Conservation (phyloP, 2,113 vertebrate species). For the Semicossyphus pulcher region DNA sequence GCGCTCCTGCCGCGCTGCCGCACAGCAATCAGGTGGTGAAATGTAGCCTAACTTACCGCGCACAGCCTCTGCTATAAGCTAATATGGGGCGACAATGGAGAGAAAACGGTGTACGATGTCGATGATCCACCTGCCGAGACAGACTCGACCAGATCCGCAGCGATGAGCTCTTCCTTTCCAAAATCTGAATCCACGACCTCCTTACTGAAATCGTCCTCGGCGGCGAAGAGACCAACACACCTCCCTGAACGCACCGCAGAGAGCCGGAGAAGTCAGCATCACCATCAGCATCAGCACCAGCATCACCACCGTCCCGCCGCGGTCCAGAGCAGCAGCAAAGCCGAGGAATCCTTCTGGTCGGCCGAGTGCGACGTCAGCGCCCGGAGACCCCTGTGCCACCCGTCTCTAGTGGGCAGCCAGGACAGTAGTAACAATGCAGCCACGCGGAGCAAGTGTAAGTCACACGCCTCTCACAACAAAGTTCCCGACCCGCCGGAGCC, state of each 20-base stretch:
- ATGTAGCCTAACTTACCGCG: slow-evolving; percentile 56
- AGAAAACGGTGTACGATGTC: slow-evolving; percentile 22
- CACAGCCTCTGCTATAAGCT: slow-evolving; percentile 29
- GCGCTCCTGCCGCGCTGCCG: slow-evolving; percentile 55
- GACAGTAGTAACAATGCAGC: slow-evolving; percentile 74
- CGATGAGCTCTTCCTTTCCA: slow-evolving; percentile 91
- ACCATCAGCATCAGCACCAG: slow-evolving; percentile 75
- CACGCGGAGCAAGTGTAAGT: slow-evolving; percentile 71
- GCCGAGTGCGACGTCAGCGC: slow-evolving; percentile 89
- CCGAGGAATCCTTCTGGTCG: slow-evolving; percentile 78
- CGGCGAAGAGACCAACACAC: slow-evolving; percentile 70
- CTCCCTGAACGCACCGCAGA: slow-evolving; percentile 63
- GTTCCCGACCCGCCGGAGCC: slow-evolving; percentile 62
- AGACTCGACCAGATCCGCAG: slow-evolving; percentile 50
- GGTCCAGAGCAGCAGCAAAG: slow-evolving; percentile 57
- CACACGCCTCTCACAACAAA: slow-evolving; percentile 61
- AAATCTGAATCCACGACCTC: slow-evolving; percentile 93
- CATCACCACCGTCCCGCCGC: slow-evolving; percentile 73
- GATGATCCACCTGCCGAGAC: slow-evolving; percentile 27
- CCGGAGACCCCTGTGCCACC: slow-evolving; percentile 93
- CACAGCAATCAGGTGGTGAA: slow-evolving; percentile 69
- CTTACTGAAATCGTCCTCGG: slow-evolving; percentile 84
- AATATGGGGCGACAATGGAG: slow-evolving; percentile 36
- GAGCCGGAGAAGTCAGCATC: slow-evolving; percentile 71
- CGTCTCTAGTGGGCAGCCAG: slow-evolving; percentile 74